These are phyloP conservation scores for Gastrophryne carolinensis DNA, from an alignment of 2,797 vertebrate species.

Conservation along the genomic window DNA sequence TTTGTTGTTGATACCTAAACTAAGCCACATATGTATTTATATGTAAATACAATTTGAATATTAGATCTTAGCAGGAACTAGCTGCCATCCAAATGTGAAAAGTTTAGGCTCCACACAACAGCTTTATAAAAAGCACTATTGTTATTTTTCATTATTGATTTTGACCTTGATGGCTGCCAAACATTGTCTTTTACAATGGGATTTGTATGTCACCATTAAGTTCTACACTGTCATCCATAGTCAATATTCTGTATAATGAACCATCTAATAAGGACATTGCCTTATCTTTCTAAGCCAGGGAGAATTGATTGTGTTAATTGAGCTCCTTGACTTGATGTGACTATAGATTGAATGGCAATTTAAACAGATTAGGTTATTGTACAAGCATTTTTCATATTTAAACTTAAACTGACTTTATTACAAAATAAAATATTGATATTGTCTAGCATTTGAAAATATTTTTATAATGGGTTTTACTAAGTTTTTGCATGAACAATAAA, in stretches of 20 bases:
- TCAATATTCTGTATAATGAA: conserved; percentile 48
- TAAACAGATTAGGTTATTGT: neutral
- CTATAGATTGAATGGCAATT: conserved; percentile 32
- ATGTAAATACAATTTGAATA: too few relatives aligned
- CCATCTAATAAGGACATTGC: conserved; percentile 43
- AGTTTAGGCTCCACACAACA: neutral
- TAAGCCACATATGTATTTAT: too few relatives aligned
- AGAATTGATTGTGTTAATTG: conserved; percentile 46
- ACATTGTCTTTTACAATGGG: conserved; percentile 18
- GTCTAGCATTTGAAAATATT: too few relatives aligned
- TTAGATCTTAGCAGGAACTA: neutral
- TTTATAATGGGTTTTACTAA: too few relatives aligned
- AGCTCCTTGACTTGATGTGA: conserved; percentile 32
- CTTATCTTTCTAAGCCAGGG: conserved; percentile 40
- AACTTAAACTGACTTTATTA: too few relatives aligned
- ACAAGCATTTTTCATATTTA: too few relatives aligned
- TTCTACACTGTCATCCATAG: conserved; percentile 35
- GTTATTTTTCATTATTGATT: conserved; percentile 41
- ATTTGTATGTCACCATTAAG: conserved; percentile 34
- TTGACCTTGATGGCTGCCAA: conserved; percentile 14
- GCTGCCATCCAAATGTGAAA: neutral
- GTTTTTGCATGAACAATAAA: too few relatives aligned
- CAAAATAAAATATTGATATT: too few relatives aligned
- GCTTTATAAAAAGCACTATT: neutral
- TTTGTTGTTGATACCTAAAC: too few relatives aligned